Evolutionary conservation across 2,113 vertebrate species (phyloP), one percentile per base, ranked within the genome.

Genomic region (Daboia siamensis): DNA sequence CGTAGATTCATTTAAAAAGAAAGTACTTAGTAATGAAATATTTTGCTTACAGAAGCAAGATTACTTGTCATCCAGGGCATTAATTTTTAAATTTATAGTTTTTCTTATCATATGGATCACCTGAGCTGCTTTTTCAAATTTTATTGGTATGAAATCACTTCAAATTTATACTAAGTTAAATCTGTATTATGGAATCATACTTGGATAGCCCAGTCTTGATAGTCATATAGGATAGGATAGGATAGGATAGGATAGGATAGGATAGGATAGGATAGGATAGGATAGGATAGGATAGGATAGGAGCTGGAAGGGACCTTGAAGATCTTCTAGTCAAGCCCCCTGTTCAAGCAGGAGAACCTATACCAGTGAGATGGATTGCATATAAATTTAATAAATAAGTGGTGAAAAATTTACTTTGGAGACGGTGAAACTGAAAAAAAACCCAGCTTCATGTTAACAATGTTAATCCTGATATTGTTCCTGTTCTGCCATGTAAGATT

Each of bases 21-120:
- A 80, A 44, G 24, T 91, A 12, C 24, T 64, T 87, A 44, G 52
- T 24, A 64, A 59, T 86, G 1, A 86, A 91, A 24, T 52, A n/a
- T 48, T 59, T 9, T 52, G 86, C 29, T 87, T 26, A 29, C 52
- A 52, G 85, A 87, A 87, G 57, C 4, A 46, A 69, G 29, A n/a
- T 64, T 91, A 94, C n/a, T 21, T 80, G 2, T 59, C 91, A n/a
- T 39, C 91, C 8, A 87, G 23, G 90, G 1, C 1, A 80, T 5
- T 39, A 88, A 61, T 57, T 93, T 64, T 21, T 33, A 61, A 10
- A 80, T 94, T 93, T 90, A 93, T 26, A 20, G 26, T 57, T 61
- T 8, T 74, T 1, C 10, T 59, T 64, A 46, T n/a, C 1, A 0
- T 89, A 55, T 64, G 12, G 55, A n/a, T 90, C 29, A 6, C 39